Evolutionary conservation across 1,140 invertebrate genomes (phyloP).

Genomic region (Triops cancriformis): DNA sequence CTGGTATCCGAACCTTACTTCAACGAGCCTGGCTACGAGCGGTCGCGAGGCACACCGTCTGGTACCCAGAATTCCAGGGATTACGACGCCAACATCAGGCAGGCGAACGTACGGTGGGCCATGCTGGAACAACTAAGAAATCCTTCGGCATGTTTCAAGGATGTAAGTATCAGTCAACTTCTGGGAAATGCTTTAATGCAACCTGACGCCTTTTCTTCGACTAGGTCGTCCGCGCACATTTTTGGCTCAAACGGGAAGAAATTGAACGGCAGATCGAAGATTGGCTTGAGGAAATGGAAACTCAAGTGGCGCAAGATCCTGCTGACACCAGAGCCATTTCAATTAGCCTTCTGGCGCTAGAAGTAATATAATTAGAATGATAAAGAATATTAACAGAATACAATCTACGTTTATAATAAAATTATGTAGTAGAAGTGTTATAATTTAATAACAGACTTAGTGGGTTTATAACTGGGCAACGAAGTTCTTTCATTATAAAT

Average conservation of each 20-base stretch:
- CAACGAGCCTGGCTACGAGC: constrained; percentile 95
- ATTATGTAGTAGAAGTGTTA: too few species aligned
- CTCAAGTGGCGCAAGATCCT: constrained; percentile 60
- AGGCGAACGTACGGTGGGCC: constrained; percentile 90
- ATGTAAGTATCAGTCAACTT: constrained; percentile 46
- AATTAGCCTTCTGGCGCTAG: constrained; percentile 63
- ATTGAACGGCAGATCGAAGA: constrained; percentile 78
- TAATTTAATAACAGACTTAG: too few species aligned
- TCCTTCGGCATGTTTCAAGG: constrained; percentile 86
- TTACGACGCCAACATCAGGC: constrained; percentile 92
- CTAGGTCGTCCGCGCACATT: constrained; percentile 84
- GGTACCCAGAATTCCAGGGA: constrained; percentile 81
- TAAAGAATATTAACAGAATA: constrained; percentile 23
- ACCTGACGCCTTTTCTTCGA: constrained; percentile 29
- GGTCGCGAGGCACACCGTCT: constrained; percentile 75
- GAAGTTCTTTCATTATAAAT: too few species aligned
- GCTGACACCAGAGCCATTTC: constrained; percentile 60
- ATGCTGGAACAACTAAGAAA: constrained; percentile 88
- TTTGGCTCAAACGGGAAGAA: constrained; percentile 88
- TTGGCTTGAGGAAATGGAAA: constrained; percentile 81
- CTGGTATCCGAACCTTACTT: constrained; percentile 94
- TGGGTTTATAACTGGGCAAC: too few species aligned
- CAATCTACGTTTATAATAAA: too few species aligned
- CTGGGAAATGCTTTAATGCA: background rate
- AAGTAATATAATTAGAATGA: constrained; percentile 46